Evolutionary conservation across 2,797 vertebrate genomes (phyloP), one percentile per base, ranked within the genome.

Genomic region (Pelodytes ibericus): DNA sequence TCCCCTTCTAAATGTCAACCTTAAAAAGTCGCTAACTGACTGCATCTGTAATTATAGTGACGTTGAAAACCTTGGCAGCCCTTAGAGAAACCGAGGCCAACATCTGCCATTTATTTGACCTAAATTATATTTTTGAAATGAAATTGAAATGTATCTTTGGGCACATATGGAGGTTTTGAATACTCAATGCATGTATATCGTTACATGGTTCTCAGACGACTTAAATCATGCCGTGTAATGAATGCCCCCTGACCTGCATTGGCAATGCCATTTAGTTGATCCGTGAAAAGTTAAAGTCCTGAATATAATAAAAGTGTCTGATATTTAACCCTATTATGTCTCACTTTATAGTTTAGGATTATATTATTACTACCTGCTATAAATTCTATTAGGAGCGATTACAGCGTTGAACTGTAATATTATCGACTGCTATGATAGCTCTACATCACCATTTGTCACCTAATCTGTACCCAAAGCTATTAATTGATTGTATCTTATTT

Each of bases 21-120:
- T 49, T 71, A 44, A 53, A 71, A 77, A 71, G 36, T 77, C 65
- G 60, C 58, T 75, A 68, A 75, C 66, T 76, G 47, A 70, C 74
- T 76, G 66, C 36, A 58, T 60, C 29, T 77, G 68, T 71, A 77
- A 77, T 77, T 72, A 72, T 61, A 66, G 69, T 77, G 68, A 77
- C 39, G 33, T 58, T 66, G 66, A 51, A 72, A 59, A 77, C 61
- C 33, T 47, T 77, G 68, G 69, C 61, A 77, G 68, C 49, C 51
- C 53, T 26, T 62, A 71, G 67, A 63, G 30, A 56, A 77, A 64
- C 49, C 20, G 31, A 71, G 60, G 25, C 67, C 61, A 71, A 77
- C 68, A 77, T 77, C 75, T 71, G 75, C 68, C 61, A 77, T 77
- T 66, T 66, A 72, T 62, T 67, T 78, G 62, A 78, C 70, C 62